Percentiles rank a stretch among this genome's conserved stretches.
These are phyloP conservation scores for Dryococelus australis DNA, from an alignment of 2,888 invertebrate genomes.

Conservation along the genomic window DNA sequence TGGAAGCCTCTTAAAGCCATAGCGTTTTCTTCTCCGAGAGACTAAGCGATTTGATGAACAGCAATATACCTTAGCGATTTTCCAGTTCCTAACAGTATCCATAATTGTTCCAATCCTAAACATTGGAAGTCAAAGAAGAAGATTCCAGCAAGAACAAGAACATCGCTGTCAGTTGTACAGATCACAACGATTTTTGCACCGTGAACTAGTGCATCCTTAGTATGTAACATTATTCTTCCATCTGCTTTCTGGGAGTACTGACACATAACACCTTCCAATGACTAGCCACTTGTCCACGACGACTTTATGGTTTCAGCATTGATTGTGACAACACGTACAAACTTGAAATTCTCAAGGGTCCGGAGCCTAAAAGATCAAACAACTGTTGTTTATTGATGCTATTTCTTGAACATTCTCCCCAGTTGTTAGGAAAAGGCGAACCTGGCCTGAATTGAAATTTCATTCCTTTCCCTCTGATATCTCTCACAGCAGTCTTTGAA, in stretches of 20 bases:
- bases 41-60: constrained; percentile 23
- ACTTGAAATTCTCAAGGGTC: not conserved
- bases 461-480: not conserved
- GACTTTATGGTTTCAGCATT: not conserved
- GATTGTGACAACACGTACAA: not conserved
- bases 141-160: constrained; percentile 25
- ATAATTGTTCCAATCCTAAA: constrained; percentile 20
- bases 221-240: constrained; percentile 29
- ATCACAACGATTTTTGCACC: constrained; percentile 26
- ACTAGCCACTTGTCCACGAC: not conserved
- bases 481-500: not conserved
- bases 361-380: not conserved
- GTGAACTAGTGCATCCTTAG: not conserved
- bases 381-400: not conserved
- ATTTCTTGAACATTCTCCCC: not conserved
- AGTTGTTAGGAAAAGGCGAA: not conserved
- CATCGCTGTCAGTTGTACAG: constrained; percentile 25
- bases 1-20: too few relatives aligned
- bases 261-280: not conserved
- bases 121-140: not conserved
- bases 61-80: not conserved
- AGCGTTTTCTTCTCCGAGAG: constrained; percentile 5
- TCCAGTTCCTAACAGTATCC: constrained; percentile 29
- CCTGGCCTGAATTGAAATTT: not conserved
- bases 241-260: constrained; percentile 23